Base-by-base conservation (phyloP, 2,797 vertebrate species). In the Heliangelus exortis region DNA sequence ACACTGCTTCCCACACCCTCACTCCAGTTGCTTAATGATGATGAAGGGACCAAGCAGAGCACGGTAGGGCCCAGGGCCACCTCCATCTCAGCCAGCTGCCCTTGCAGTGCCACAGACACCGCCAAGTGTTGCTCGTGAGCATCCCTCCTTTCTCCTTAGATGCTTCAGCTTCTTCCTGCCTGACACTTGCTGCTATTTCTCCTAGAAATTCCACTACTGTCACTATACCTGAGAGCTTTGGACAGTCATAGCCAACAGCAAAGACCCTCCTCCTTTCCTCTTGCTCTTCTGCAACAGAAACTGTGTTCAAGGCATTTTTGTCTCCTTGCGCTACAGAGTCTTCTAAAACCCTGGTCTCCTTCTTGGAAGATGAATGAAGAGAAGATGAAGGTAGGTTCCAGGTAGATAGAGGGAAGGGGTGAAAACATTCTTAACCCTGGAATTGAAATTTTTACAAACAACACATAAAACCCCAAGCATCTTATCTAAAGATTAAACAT, bases 61-160 rank as follows among this genome's bases (percentile, higher is more conserved):
- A 6, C 2, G 4, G 53, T 80, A 61, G 20, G 2, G 72, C 26
- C 23, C 62, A 25, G 65, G n/a, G 61, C 69, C 69, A 50, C 12
- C 29, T 22, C 33, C 1, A 1, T 43, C 61, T 63, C 76, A 90
- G 83, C 82, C 63, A 54, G 47, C 23, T 7, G 2, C 53, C 22
- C 29, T 34, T 4, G 0, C 34, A 31, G 65, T 11, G 1, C 68
- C 7, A 1, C 12, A 2, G 62, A 54, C 78, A 51, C 9, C 0
- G 79, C n/a, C 48, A n/a, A 26, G 39, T 1, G 4, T 61, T 57
- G 45, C 48, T 71, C 48, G 2, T 0, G 2, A 41, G 41, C 21
- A 39, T 21, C 21, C 25, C 3, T 7, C 20, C 10, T 11, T 15
- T 8, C 50, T 9, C 34, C 22, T 20, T 3, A 10, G 0, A 0